These are phyloP conservation scores for Netelia virgata DNA, from an alignment of 2,888 invertebrate genomes.

Conservation along the genomic window DNA sequence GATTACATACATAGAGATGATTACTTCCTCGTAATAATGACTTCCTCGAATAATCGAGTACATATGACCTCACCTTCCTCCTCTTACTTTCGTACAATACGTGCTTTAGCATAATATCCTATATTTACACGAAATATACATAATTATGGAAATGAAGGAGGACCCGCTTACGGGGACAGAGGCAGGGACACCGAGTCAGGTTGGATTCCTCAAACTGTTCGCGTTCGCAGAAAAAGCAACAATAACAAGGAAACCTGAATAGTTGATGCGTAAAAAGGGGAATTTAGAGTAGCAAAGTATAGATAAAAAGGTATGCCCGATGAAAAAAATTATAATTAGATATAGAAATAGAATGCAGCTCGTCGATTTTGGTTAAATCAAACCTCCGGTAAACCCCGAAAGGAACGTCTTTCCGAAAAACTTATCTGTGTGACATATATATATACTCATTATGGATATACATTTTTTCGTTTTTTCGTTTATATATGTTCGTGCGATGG, in stretches of 20 bases:
- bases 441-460: not conserved
- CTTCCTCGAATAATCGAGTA: constrained; percentile 40
- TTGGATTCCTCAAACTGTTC: not conserved
- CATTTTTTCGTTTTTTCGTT: not conserved
- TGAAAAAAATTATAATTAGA: not conserved
- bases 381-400: not conserved
- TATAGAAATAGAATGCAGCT: not conserved
- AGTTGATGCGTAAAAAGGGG: not conserved
- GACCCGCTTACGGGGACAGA: constrained; percentile 14
- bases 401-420: not conserved
- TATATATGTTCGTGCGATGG: constrained; percentile 19
- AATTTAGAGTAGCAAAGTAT: not conserved
- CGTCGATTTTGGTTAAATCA: not conserved
- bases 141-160: constrained; percentile 43
- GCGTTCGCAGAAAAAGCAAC: not conserved
- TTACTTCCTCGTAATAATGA: constrained; percentile 41
- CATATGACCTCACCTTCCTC: constrained; percentile 43
- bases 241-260: not conserved
- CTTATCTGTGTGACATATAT: not conserved
- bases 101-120: constrained; percentile 50
- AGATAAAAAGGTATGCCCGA: not conserved
- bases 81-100: constrained; percentile 23
- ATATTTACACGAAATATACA: constrained; percentile 30
- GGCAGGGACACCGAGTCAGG: not conserved
- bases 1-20: constrained; percentile 7